Evolutionary conservation across 1,140 invertebrate species (phyloP).

Genomic region (Caenorhabditis briggsae): DNA sequence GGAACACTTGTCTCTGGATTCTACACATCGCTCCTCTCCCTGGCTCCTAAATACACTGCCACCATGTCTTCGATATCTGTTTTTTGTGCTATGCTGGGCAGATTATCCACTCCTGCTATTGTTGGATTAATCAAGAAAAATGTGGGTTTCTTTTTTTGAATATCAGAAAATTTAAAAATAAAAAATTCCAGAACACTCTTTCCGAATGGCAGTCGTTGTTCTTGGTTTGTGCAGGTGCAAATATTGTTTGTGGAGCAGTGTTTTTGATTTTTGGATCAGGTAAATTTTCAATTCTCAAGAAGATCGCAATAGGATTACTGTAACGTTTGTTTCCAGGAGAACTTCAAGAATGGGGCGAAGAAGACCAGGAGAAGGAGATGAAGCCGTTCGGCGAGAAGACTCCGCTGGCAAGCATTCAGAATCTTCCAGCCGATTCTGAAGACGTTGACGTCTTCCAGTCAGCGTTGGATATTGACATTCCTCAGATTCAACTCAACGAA

Average conservation of each 20-base stretch:
- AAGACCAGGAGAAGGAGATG: slow-evolving; percentile 42
- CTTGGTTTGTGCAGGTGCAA: slow-evolving; percentile 65
- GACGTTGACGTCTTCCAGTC: slow-evolving; percentile 27
- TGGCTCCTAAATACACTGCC: slow-evolving; percentile 69
- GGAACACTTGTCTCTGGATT: slow-evolving; percentile 68
- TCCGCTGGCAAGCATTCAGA: slow-evolving; percentile 25
- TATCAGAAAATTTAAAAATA: no score
- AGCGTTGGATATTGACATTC: slow-evolving; percentile 26
- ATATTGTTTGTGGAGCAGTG: slow-evolving; percentile 63
- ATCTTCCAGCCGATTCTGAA: slow-evolving; percentile 5
- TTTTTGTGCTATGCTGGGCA: slow-evolving; percentile 64
- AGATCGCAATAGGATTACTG: neutral
- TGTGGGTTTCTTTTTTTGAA: neutral
- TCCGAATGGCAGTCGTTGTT: slow-evolving; percentile 69
- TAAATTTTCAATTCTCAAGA: neutral
- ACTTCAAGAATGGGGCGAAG: slow-evolving; percentile 53
- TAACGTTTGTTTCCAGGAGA: slow-evolving; percentile 14
- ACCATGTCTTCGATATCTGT: slow-evolving; percentile 69
- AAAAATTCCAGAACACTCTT: slow-evolving; percentile 68
- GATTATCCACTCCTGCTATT: slow-evolving; percentile 65
- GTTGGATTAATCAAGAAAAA: slow-evolving; percentile 67
- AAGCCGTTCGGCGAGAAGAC: slow-evolving; percentile 21
- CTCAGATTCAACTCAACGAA: slow-evolving; percentile 24
- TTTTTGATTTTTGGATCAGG: slow-evolving; percentile 71
- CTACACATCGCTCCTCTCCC: slow-evolving; percentile 69